phyloP scores from a whole-genome alignment of 2,888 invertebrate genomes.

The Trypoxylon attenuatum region DNA sequence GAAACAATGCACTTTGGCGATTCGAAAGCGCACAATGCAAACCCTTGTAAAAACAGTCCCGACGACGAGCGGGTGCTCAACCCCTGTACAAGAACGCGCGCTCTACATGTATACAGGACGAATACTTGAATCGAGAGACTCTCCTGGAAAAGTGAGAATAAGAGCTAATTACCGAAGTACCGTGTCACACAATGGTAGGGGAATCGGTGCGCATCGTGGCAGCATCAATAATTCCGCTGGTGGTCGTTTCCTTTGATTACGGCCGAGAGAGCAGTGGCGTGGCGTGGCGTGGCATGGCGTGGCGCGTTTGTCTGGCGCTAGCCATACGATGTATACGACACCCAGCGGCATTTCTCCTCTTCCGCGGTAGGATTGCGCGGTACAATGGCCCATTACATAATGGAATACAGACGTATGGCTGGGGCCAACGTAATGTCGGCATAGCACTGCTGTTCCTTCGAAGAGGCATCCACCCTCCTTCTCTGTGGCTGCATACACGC shows the following conservation, averaged over 20 bases:
- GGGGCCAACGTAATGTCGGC: constrained; percentile 41
- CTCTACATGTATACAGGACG: too few species aligned
- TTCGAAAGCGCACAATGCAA: too few species aligned
- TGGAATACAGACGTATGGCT: constrained; percentile 58
- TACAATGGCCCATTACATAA: constrained; percentile 66
- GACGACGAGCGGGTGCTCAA: too few species aligned
- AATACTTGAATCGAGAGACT: too few species aligned
- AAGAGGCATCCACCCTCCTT: not conserved
- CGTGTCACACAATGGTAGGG: too few species aligned
- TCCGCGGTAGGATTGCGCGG: constrained; percentile 52
- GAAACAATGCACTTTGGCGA: too few species aligned
- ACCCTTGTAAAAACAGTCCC: too few species aligned
- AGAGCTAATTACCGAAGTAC: not conserved
- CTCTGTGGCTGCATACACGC: not conserved
- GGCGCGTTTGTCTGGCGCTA: constrained; percentile 26
- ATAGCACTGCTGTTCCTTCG: not conserved
- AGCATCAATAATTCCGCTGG: constrained; percentile 55
- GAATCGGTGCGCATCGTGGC: not conserved
- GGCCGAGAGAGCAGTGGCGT: constrained; percentile 12
- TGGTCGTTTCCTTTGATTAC: constrained; percentile 63
- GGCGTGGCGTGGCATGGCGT: constrained; percentile 1
- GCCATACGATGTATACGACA: constrained; percentile 48
- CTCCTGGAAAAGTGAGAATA: too few species aligned
- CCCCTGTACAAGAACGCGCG: too few species aligned
- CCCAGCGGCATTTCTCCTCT: constrained; percentile 58